A percentile compares a stretch with the other conserved stretches of the same genome.
phyloP scores from a whole-genome alignment of 2,888 invertebrate species.

The Ypsolopha sequella region DNA sequence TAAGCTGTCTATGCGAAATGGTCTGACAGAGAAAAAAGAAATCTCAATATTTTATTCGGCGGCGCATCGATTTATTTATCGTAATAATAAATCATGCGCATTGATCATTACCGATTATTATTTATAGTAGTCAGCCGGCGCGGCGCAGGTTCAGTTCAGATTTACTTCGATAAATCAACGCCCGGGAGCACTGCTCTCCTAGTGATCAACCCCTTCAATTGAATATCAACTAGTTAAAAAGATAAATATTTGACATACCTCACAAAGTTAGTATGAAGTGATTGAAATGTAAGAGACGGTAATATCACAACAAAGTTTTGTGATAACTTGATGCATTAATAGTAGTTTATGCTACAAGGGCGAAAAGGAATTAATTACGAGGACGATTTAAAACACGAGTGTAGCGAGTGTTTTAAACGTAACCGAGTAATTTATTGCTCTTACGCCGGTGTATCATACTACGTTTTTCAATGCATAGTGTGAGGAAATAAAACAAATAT shows the following conservation, averaged over 20 bases:
- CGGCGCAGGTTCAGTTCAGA: background rate
- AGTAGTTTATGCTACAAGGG: too few relatives aligned
- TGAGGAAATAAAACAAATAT: too few relatives aligned
- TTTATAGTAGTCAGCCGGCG: slow-evolving; percentile 40
- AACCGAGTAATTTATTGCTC: too few relatives aligned
- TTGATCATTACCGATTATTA: slow-evolving; percentile 61
- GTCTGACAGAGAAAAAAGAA: slow-evolving; percentile 4
- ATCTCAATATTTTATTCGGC: slow-evolving; percentile 33
- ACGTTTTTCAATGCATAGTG: too few relatives aligned
- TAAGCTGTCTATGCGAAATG: slow-evolving; percentile 3
- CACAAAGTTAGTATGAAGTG: background rate
- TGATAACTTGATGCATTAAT: too few relatives aligned
- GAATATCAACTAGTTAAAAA: background rate
- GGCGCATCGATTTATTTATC: slow-evolving; percentile 53
- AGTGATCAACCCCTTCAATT: background rate
- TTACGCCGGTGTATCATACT: too few relatives aligned
- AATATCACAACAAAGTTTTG: too few relatives aligned
- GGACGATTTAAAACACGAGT: too few relatives aligned
- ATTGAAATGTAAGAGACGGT: too few relatives aligned
- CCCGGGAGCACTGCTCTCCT: slow-evolving; percentile 1
- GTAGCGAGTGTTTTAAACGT: too few relatives aligned
- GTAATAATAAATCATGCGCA: slow-evolving; percentile 52
- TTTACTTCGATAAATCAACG: background rate
- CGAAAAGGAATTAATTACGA: too few relatives aligned
- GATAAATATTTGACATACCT: background rate